A percentile compares a stretch with the other conserved stretches of the same genome.
Evolutionary conservation across 2,888 invertebrate species (phyloP).

Genomic region (Adelognathus sp.): DNA sequence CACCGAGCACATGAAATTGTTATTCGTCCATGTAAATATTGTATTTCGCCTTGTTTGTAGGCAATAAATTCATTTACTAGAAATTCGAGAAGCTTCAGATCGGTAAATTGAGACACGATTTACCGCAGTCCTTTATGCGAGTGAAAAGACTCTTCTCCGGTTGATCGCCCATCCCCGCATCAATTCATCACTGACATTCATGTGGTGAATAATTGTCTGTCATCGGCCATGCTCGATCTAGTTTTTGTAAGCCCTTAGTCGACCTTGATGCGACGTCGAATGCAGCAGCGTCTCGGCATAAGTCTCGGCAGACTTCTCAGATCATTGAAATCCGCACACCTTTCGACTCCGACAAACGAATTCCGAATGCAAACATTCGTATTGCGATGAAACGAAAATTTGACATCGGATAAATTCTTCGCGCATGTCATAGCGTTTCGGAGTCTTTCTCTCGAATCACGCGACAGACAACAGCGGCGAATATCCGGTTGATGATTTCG

Average conservation of each 20-base stretch:
- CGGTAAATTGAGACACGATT: conserved; percentile 61
- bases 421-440: neutral
- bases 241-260: neutral
- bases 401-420: neutral
- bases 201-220: neutral
- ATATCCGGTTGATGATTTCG: neutral
- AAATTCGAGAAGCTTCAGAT: conserved; percentile 63
- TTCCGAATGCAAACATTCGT: neutral
- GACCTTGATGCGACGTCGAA: neutral
- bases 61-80: no score
- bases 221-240: neutral
- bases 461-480: conserved; percentile 19
- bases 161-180: conserved; percentile 34
- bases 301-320: neutral
- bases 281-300: neutral
- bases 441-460: neutral
- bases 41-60: no score
- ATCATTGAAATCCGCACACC: neutral
- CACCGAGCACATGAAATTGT: no score
- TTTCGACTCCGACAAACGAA: neutral
- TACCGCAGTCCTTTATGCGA: conserved; percentile 55
- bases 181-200: neutral
- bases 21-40: no score
- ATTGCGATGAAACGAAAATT: neutral
- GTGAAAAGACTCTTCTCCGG: conserved; percentile 40